Conservation (phyloP, 2,113 vertebrate genomes). For the Elgaria multicarinata region DNA sequence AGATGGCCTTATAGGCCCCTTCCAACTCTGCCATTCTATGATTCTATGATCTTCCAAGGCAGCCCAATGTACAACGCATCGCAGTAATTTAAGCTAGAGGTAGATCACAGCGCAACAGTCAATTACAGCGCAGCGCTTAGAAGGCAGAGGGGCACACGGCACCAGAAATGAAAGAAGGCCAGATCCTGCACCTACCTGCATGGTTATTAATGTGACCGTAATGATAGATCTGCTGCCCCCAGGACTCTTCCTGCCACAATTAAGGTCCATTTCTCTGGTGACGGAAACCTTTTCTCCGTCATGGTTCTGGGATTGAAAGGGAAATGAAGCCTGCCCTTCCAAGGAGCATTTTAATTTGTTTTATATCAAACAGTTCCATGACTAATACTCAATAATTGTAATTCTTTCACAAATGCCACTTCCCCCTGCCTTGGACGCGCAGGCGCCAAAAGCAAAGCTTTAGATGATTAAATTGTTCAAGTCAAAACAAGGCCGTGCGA, state of each 20-base stretch:
- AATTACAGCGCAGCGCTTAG: no score
- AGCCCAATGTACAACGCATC: no score
- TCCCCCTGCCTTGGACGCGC: background rate
- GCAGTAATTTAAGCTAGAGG: no score
- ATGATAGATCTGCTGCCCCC: no score
- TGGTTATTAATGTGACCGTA: background rate
- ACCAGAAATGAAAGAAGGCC: no score
- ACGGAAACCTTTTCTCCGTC: background rate
- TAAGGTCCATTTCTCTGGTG: background rate
- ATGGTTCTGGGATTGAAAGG: background rate
- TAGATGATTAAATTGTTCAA: background rate
- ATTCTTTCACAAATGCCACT: background rate
- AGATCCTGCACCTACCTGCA: background rate
- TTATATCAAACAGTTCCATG: background rate
- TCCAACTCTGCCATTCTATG: no score
- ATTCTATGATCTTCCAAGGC: no score
- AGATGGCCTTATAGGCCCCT: no score
- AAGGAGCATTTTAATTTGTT: background rate
- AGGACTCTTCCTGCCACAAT: background rate
- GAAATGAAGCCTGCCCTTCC: background rate
- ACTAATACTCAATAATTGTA: background rate
- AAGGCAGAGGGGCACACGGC: no score
- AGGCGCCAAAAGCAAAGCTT: background rate
- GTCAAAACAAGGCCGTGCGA: background rate
- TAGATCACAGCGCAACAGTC: no score